Conservation (phyloP, 2,888 invertebrate genomes). For the Hirtodrosophila trivittata region DNA sequence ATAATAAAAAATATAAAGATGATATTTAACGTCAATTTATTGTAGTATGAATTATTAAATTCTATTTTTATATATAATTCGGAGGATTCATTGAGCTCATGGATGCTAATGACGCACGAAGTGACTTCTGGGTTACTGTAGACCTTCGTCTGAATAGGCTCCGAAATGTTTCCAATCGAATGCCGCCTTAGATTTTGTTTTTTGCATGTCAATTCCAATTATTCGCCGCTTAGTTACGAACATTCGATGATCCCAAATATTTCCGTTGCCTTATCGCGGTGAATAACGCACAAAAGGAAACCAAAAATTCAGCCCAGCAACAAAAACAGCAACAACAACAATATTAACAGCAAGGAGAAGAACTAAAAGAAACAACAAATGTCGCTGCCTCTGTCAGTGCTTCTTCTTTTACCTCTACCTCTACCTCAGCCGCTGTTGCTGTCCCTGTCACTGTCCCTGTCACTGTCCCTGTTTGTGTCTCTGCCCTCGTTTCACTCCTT, state of each 20-base stretch:
- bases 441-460: not conserved
- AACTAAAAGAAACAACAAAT: not conserved
- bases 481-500: not conserved
- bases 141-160: not conserved
- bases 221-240: constrained; percentile 7
- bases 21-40: too few species aligned
- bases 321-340: constrained; percentile 7
- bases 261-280: constrained; percentile 12
- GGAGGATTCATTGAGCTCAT: too few species aligned
- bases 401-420: not conserved
- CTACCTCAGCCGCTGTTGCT: not conserved
- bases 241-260: constrained; percentile 7
- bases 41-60: too few species aligned
- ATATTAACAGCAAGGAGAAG: too few species aligned
- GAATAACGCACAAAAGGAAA: constrained; percentile 2
- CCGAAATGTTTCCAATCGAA: constrained; percentile 13
- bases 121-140: too few species aligned
- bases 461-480: not conserved
- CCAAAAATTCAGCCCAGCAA: constrained; percentile 9
- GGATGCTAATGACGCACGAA: too few species aligned
- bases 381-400: not conserved
- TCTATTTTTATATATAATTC: too few species aligned
- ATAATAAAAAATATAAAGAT: too few species aligned
- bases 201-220: constrained; percentile 23
- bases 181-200: constrained; percentile 8